Percentiles rank a stretch among this genome's conserved stretches.
These are phyloP conservation scores for Litoditis marina DNA, from an alignment of 2,888 invertebrate species.

Conservation along the genomic window DNA sequence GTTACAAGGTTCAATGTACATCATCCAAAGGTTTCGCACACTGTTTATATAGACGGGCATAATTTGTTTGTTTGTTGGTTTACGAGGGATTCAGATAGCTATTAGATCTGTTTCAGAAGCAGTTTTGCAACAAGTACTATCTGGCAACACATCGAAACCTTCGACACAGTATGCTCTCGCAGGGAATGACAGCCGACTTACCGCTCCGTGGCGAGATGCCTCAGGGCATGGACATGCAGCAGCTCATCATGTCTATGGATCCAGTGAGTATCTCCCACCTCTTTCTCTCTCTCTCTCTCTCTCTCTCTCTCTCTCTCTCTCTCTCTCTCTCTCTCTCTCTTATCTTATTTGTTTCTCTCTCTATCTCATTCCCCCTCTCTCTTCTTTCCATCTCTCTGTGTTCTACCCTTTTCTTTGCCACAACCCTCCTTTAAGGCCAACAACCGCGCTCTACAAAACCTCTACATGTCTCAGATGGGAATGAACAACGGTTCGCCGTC, in stretches of 20 bases:
- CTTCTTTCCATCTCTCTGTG: too few relatives aligned
- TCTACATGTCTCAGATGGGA: conserved; percentile 11
- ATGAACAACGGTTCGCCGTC: conserved; percentile 13
- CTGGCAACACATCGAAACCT: conserved; percentile 95
- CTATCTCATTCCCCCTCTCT: too few relatives aligned
- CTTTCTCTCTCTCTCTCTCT: conserved; percentile 65
- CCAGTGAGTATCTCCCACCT: not conserved
- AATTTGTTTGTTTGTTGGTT: too few relatives aligned
- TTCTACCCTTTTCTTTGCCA: too few relatives aligned
- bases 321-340: not conserved
- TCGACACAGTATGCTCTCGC: conserved; percentile 74
- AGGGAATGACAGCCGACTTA: not conserved
- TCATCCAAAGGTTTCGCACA: too few relatives aligned
- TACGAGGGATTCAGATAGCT: too few relatives aligned
- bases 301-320: not conserved
- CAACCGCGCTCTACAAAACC: conserved; percentile 11
- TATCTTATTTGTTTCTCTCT: not conserved
- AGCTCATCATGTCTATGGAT: not conserved
- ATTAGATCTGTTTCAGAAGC: too few relatives aligned
- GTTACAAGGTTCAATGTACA: too few relatives aligned
- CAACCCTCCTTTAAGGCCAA: too few relatives aligned
- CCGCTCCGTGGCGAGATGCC: conserved; percentile 7
- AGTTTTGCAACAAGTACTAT: conserved; percentile 97
- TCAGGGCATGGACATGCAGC: conserved; percentile 12
- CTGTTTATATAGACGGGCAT: too few relatives aligned